Evolutionary conservation across 2,113 vertebrate species (phyloP), one percentile per base, ranked within the genome.

Genomic region (Solea solea): DNA sequence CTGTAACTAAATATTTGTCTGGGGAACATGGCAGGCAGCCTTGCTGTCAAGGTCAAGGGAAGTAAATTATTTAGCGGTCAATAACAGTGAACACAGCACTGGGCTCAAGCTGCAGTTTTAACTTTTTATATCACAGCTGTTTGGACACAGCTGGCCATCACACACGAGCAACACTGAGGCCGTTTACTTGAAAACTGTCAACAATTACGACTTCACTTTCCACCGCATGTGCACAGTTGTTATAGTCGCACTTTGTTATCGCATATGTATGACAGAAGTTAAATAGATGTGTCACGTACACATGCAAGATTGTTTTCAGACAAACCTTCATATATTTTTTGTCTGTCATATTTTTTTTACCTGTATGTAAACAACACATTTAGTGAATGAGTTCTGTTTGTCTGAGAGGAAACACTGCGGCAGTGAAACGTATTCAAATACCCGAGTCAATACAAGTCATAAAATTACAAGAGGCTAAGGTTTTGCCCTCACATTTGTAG

Each of bases 41-140:
- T 39, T 1, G 1, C 51, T 28, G 74, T 52, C 27, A 55, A 62
- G 49, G 51, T 73, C 54, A 59, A 41, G 52, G 63, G 27, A 13
- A 52, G 40, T 34, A 39, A 61, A 69, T 51, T 13, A 52, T 50
- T 74, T 56, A 65, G 21, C 54, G 57, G 58, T 68, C 52, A 49
- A 52, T 75, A 64, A 57, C 40, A 53, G 48, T 64, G 65, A 81
- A 70, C 64, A n/a, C 13, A 49, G 4, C 25, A 5, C 64, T 53
- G 49, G 67, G 71, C 71, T 71, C 68, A 64, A 40, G 74, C 51
- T 76, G 50, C 59, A 1, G 21, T 63, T 56, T 68, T 55, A 66
- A 56, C 52, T 76, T 78, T 64, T 21, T 34, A 34, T 66, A n/a
- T 15, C 53, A 69, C 76, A 71, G 61, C 62, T 40, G 68, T 66